A percentile compares a stretch with the other conserved stretches of the same genome.
phyloP scores from a whole-genome alignment of 2,888 invertebrate genomes.

The Hipparchia sbordonii region DNA sequence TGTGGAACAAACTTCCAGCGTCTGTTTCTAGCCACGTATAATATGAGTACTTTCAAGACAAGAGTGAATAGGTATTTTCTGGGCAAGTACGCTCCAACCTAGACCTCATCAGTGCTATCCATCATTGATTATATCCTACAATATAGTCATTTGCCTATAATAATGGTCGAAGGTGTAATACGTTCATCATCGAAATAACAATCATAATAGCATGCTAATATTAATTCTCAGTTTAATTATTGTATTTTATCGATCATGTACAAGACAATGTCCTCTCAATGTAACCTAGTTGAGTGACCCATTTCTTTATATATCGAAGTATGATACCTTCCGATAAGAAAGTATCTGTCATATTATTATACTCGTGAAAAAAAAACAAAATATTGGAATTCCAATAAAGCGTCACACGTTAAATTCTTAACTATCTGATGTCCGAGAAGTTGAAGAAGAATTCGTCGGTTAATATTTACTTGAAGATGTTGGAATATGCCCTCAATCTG shows the following conservation, averaged over 20 bases:
- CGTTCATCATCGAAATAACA: background rate
- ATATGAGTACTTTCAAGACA: too few relatives aligned
- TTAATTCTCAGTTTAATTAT: background rate
- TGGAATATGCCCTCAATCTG: too few relatives aligned
- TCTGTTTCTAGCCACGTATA: too few relatives aligned
- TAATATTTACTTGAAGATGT: too few relatives aligned
- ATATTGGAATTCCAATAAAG: background rate
- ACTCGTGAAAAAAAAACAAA: background rate
- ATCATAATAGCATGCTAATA: background rate
- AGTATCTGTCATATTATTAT: background rate
- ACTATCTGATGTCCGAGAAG: too few relatives aligned
- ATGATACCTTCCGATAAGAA: background rate
- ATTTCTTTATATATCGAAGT: background rate
- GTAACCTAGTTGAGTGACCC: slow-evolving; percentile 15
- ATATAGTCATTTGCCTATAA: too few relatives aligned
- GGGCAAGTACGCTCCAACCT: too few relatives aligned
- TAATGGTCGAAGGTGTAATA: background rate
- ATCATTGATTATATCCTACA: too few relatives aligned
- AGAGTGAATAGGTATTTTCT: too few relatives aligned
- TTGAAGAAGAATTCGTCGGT: too few relatives aligned
- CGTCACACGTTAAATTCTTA: background rate
- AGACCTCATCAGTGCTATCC: too few relatives aligned
- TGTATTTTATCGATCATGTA: background rate
- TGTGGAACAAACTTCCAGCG: too few relatives aligned
- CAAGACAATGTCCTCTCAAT: slow-evolving; percentile 1